Evolutionary conservation across 2,113 vertebrate species (phyloP), one percentile per base, ranked within the genome.

Genomic region (Gnathonemus longibarbis): DNA sequence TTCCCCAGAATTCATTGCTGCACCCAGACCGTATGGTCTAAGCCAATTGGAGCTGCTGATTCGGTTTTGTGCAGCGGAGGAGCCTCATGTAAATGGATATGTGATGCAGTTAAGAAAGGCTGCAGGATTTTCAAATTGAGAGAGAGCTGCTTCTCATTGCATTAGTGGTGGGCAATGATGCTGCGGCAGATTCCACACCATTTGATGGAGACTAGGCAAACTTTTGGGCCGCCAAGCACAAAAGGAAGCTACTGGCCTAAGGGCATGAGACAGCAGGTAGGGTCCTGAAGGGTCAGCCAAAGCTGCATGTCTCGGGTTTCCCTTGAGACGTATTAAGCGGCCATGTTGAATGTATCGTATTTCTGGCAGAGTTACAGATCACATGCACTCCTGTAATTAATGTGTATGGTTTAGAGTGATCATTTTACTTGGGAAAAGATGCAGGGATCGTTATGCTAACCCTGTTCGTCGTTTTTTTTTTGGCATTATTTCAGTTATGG

Each of bases 41-140:
- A 97, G 96, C 95, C 95, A 94, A 94, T 96, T 97, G 96, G 94
- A 97, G 95, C 95, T 94, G 94, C 92, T 96, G 96, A 96, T 96
- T 95, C 95, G 91, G 94, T 95, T 96, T 97, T 95, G 95, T 95
- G 96, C 96, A 95, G 95, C 94, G 94, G 93, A 93, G 93, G 95
- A 96, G 94, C 90, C 95, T 94, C 95, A 96, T 96, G 96, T 97
- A 97, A 97, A 97, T 97, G 96, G 96, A 97, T 96, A 95, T 94
- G 93, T 94, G 95, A 96, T 96, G 95, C 94, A 92, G 94, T 96
- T 95, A 94, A 92, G 92, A 93, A 92, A 95, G 92, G 92, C 94
- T 93, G 83, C 95, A 94, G 94, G 95, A 96, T 95, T 96, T 93
- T 94, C 93, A 96, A 95, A 96, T 95, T 93, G 94, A 96, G 88